Conservation (phyloP, 2,797 vertebrate genomes). For the Alosa sapidissima region DNA sequence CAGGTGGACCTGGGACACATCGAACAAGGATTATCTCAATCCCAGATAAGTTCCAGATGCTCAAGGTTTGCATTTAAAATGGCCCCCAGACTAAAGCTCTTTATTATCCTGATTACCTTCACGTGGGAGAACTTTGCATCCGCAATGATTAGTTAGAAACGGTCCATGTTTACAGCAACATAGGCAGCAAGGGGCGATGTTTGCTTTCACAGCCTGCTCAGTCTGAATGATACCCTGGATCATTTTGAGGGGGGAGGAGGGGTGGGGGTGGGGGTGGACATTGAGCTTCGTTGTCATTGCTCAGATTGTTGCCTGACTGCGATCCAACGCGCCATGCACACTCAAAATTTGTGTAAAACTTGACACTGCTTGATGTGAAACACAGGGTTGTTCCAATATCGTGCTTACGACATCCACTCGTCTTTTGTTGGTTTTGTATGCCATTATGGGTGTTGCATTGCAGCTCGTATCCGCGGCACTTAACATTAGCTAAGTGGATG, state of each 20-base stretch:
- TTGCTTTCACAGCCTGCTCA: slow-evolving; percentile 44
- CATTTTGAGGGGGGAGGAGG: not conserved
- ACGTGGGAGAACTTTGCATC: slow-evolving; percentile 59
- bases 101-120: slow-evolving; percentile 57
- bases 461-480: slow-evolving; percentile 18
- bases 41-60: slow-evolving; percentile 59
- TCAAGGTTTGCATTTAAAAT: slow-evolving; percentile 56
- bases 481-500: slow-evolving; percentile 33
- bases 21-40: slow-evolving; percentile 46
- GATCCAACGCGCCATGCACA: slow-evolving; percentile 18
- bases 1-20: slow-evolving; percentile 49
- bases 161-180: slow-evolving; percentile 60
- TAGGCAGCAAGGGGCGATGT: slow-evolving; percentile 44
- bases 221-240: slow-evolving; percentile 26
- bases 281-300: slow-evolving; percentile 33
- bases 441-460: slow-evolving; percentile 36
- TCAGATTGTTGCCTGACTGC: slow-evolving; percentile 31
- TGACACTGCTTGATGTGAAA: slow-evolving; percentile 36
- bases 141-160: slow-evolving; percentile 58
- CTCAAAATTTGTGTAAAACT: slow-evolving; percentile 36
- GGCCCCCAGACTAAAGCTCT: slow-evolving; percentile 50
- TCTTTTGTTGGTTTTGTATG: slow-evolving; percentile 29
- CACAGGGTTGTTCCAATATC: slow-evolving; percentile 32
- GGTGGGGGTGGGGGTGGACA: not conserved
- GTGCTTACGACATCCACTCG: slow-evolving; percentile 34